Conservation (phyloP, 2,888 invertebrate species). For the Conistra vaccinii region DNA sequence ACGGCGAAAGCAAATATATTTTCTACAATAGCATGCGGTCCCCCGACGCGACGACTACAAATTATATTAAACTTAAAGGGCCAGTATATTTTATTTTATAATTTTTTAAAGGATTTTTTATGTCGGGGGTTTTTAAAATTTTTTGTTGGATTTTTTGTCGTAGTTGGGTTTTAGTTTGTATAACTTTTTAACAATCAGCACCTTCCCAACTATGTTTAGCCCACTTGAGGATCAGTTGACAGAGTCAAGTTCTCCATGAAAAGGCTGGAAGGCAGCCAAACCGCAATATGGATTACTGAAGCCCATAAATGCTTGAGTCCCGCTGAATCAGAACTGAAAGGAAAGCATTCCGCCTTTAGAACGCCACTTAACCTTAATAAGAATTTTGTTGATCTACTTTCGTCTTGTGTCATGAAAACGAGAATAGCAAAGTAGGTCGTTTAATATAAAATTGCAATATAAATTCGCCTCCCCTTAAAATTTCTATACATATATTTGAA, state of each 20-base stretch:
- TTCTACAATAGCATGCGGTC: no score
- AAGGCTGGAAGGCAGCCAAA: conserved; percentile 43
- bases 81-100: no score
- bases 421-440: not conserved
- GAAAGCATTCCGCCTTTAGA: conserved; percentile 11
- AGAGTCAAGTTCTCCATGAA: conserved; percentile 13
- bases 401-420: not conserved
- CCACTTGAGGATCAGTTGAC: conserved; percentile 27
- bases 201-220: not conserved
- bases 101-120: no score
- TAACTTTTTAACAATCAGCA: not conserved
- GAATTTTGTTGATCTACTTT: conserved; percentile 25
- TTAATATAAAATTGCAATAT: not conserved
- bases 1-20: no score
- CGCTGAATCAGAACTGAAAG: conserved; percentile 28
- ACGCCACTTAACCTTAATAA: conserved; percentile 28
- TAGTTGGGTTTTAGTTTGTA: no score
- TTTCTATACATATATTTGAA: not conserved
- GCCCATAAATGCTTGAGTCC: conserved; percentile 13
- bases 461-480: not conserved
- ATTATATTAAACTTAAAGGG: no score
- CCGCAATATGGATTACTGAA: conserved; percentile 37
- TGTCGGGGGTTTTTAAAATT: no score
- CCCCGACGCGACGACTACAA: no score
- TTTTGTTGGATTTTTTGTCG: no score